Evolutionary conservation across 2,797 vertebrate genomes (phyloP), one percentile per base, ranked within the genome.

Genomic region (Thaleichthys pacificus): DNA sequence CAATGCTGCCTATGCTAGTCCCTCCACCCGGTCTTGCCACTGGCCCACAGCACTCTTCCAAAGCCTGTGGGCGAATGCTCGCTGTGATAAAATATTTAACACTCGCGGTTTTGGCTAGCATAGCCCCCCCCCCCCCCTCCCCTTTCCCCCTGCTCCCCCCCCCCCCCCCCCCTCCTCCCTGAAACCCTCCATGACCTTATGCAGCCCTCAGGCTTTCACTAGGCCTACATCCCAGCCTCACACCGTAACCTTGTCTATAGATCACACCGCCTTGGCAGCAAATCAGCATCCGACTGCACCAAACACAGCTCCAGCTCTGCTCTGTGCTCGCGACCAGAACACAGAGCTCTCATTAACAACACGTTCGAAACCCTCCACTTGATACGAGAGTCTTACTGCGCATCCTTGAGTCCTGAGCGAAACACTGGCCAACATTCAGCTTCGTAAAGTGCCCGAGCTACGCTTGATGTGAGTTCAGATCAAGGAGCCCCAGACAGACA

Each of bases 21-120:
- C 63, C 4, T 66, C n/a, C 65, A 17, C 22, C 88, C 73, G 49
- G 64, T 42, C 64, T 51, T 30, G 64, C 38, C 70, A 64, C 70
- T 65, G 72, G 57, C 58, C 77, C 51, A 17, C 19, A 56, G 51
- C 75, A 19, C 42, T 61, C 64, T 12, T 70, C 35, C 65, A 42
- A 51, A 86, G 71, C 80, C 77, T 75, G 80, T 87, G 72, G 57
- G 82, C 77, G 89, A 90, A 84, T 83, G 84, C 84, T 81, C 78
- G 74, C 76, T 86, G 77, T 78, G 35, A 82, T 91, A 79, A 85
- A 86, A 91, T 85, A 88, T 88, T 85, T 87, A 83, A 75, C 83
- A 84, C 86, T 80, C 82, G 68, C 61, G 68, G 30, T 14, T 70
- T 69, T 78, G 64, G 68, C 38, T 61, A 49, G 68, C 56, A 30